These are phyloP conservation scores for Cotesia typhae DNA, from an alignment of 1,140 invertebrate species.

Conservation along the genomic window DNA sequence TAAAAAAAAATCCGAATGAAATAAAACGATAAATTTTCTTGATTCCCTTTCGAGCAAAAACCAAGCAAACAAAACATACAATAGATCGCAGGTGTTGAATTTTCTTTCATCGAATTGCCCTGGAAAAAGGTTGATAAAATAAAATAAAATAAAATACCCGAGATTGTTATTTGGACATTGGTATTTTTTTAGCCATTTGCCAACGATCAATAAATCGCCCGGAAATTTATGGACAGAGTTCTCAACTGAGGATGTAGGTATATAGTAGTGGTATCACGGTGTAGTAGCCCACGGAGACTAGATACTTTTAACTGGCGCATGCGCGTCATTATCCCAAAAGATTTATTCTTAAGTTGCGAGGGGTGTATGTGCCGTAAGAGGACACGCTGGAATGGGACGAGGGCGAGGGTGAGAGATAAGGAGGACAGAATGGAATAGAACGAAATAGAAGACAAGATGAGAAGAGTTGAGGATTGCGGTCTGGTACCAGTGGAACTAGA, in stretches of 20 bases:
- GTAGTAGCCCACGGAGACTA: neutral
- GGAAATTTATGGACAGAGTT: constrained; percentile 39
- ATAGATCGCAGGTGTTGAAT: neutral
- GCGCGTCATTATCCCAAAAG: neutral
- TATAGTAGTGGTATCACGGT: neutral
- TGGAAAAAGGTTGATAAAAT: no score
- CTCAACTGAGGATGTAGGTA: neutral
- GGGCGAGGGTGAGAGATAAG: no score
- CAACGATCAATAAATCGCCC: constrained; percentile 39
- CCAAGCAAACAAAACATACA: no score
- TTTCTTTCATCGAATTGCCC: neutral
- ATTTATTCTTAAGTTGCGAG: no score
- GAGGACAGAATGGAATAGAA: no score
- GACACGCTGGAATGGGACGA: no score
- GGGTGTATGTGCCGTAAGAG: no score
- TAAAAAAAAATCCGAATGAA: no score
- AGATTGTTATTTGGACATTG: constrained; percentile 22
- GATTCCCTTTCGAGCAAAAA: no score
- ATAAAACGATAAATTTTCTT: no score
- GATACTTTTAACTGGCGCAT: constrained; percentile 1
- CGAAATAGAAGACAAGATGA: no score
- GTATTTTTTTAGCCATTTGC: constrained; percentile 31
- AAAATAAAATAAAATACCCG: no score
- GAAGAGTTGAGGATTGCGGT: neutral
- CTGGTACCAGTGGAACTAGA: neutral